Base-by-base conservation (phyloP, 2,797 vertebrate species). In the Ctenopoma multispine region DNA sequence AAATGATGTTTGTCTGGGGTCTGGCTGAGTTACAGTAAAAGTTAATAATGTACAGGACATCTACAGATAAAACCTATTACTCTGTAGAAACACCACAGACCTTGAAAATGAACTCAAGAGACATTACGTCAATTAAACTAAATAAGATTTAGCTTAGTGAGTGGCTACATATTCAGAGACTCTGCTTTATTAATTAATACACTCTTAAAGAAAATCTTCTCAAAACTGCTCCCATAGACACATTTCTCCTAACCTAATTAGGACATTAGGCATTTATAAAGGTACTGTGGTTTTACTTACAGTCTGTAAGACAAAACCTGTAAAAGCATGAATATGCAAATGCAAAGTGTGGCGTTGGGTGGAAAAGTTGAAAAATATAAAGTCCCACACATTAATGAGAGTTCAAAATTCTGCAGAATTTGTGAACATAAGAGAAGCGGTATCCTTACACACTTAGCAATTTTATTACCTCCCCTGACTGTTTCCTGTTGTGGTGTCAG, bases 11-110 rank as follows among this genome's bases (percentile, higher is more conserved):
- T 83, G 83, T 85, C 80, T 90, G 40, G 71, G 75, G 67, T 86
- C 68, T 82, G 78, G 84, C 82, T 55, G 61, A 31, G 59, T 80
- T 73, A 59, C 74, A 75, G 65, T 70, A n/a, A 70, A 68, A 79
- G 77, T 87, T 88, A 90, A 91, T 82, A 73, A 87, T 72, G 77
- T 70, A 72, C 82, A 87, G 83, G 80, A 87, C 82, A 87, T 74
- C 76, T 80, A 62, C 72, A 85, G 88, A 87, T 92, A 88, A 89
- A 83, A 81, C 80, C 36, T 41, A 76, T 64, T 80, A 75, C 71
- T 76, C 81, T 87, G 81, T 79, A 83, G 86, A 86, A 90, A 81
- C 80, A 83, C 81, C 77, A 77, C 54, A 67, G 74, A 82, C 79
- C 72, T 76, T 84, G 65, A 81, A 86, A 87, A 83, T 48, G 59